Evolutionary conservation across 2,888 invertebrate genomes (phyloP).

Genomic region (Automeris io): DNA sequence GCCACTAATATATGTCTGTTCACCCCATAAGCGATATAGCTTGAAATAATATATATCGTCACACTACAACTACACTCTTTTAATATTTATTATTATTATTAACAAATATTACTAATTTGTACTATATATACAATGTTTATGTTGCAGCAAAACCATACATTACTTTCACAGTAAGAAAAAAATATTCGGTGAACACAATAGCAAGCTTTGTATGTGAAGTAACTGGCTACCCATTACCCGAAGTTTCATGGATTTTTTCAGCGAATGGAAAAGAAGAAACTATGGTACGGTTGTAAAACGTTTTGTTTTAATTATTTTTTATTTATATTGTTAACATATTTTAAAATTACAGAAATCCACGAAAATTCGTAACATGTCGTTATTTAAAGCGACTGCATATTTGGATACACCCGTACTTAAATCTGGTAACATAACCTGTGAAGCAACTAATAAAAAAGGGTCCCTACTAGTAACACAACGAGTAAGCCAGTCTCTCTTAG

Average conservation of each 20-base stretch:
- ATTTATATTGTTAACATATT: background rate
- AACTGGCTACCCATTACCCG: slow-evolving; percentile 45
- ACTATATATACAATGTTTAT: slow-evolving; percentile 4
- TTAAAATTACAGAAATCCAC: slow-evolving; percentile 24
- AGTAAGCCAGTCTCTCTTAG: slow-evolving; percentile 27
- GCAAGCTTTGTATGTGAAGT: slow-evolving; percentile 40
- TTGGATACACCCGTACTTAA: slow-evolving; percentile 27
- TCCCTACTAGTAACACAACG: slow-evolving; percentile 10
- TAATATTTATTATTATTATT: background rate
- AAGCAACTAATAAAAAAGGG: slow-evolving; percentile 27
- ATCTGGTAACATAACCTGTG: slow-evolving; percentile 45
- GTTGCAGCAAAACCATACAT: slow-evolving; percentile 38
- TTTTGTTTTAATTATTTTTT: background rate
- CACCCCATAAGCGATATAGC: no score
- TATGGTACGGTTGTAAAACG: slow-evolving; percentile 19
- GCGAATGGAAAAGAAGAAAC: slow-evolving; percentile 18
- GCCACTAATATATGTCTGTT: no score
- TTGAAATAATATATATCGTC: no score
- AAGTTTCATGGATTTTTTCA: slow-evolving; percentile 42
- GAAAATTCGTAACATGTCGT: slow-evolving; percentile 11
- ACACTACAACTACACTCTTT: no score
- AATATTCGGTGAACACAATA: slow-evolving; percentile 23
- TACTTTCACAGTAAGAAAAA: slow-evolving; percentile 29
- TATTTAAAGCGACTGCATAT: slow-evolving; percentile 32
- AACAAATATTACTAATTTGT: background rate